phyloP scores from a whole-genome alignment of 2,888 invertebrate species.

The Callimorpha dominula region DNA sequence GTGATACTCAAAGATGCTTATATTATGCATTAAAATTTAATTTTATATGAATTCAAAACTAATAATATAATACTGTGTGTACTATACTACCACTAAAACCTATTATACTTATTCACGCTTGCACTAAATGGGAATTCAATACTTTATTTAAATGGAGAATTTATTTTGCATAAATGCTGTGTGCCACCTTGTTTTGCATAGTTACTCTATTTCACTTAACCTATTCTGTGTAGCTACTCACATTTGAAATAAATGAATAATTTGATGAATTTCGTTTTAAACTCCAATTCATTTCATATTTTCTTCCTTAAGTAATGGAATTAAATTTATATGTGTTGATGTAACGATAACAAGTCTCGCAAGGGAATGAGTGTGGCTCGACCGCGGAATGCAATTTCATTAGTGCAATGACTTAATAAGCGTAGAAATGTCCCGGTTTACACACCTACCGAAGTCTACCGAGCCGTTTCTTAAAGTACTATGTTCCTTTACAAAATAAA shows the following conservation, averaged over 20 bases:
- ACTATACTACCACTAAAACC: too few relatives aligned
- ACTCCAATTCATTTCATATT: not conserved
- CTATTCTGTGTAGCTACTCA: too few relatives aligned
- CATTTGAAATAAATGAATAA: too few relatives aligned
- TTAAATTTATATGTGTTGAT: conserved; percentile 78
- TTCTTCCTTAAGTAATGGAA: conserved; percentile 62
- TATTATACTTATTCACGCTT: too few relatives aligned
- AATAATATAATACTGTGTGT: too few relatives aligned
- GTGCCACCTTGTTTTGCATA: conserved; percentile 3
- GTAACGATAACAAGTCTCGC: conserved; percentile 58
- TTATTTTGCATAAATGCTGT: not conserved
- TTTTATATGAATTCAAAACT: too few relatives aligned
- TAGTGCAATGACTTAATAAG: conserved; percentile 54
- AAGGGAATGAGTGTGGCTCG: conserved; percentile 51
- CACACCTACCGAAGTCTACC: conserved; percentile 40
- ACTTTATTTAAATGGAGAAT: not conserved
- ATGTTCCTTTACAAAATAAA: conserved; percentile 38
- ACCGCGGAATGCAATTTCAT: conserved; percentile 31
- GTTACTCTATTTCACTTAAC: not conserved
- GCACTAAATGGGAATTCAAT: too few relatives aligned
- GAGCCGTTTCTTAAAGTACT: conserved; percentile 44
- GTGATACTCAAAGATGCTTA: too few relatives aligned
- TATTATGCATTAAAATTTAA: too few relatives aligned
- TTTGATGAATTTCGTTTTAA: too few relatives aligned
- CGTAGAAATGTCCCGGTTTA: conserved; percentile 59